A percentile compares a stretch with the other conserved stretches of the same genome.
phyloP scores from a whole-genome alignment of 2,797 vertebrate genomes.

The Ctenopoma multispine region DNA sequence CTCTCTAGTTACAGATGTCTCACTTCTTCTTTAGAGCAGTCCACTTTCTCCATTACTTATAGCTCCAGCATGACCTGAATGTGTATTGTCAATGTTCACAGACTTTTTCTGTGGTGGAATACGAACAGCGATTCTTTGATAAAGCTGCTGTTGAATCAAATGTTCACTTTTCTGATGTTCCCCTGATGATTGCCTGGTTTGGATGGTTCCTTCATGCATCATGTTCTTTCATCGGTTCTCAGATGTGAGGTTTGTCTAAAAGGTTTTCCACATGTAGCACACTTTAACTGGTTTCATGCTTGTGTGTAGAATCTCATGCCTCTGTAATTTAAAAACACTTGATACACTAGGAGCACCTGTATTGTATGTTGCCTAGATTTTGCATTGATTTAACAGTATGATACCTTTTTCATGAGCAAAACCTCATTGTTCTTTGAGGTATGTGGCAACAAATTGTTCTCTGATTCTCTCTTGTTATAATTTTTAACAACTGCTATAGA shows the following conservation, averaged over 20 bases:
- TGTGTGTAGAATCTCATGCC: conserved; percentile 85
- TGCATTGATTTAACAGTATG: neutral
- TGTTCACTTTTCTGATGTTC: conserved; percentile 17
- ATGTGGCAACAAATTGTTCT: conserved; percentile 3
- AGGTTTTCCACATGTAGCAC: conserved; percentile 83
- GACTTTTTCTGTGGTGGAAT: conserved; percentile 10
- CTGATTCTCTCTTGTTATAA: neutral
- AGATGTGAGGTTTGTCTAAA: conserved; percentile 85
- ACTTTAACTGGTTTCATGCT: conserved; percentile 85
- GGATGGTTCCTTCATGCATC: conserved; percentile 28
- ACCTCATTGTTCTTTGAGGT: conserved; percentile 4
- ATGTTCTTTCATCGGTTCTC: conserved; percentile 81
- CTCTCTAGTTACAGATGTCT: neutral
- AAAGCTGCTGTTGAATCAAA: conserved; percentile 1
- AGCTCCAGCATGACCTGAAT: neutral
- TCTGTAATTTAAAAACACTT: conserved; percentile 87
- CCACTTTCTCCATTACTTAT: neutral
- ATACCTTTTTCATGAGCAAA: neutral
- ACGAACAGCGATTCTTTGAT: conserved; percentile 8
- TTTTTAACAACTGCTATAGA: neutral
- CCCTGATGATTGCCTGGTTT: conserved; percentile 11
- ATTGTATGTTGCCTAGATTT: conserved; percentile 39
- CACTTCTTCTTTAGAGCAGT: neutral
- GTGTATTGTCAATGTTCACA: neutral
- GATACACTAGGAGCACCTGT: conserved; percentile 83